A percentile compares a stretch with the other conserved stretches of the same genome.
Evolutionary conservation across 1,140 invertebrate genomes (phyloP).

Genomic region (Orius laevigatus): DNA sequence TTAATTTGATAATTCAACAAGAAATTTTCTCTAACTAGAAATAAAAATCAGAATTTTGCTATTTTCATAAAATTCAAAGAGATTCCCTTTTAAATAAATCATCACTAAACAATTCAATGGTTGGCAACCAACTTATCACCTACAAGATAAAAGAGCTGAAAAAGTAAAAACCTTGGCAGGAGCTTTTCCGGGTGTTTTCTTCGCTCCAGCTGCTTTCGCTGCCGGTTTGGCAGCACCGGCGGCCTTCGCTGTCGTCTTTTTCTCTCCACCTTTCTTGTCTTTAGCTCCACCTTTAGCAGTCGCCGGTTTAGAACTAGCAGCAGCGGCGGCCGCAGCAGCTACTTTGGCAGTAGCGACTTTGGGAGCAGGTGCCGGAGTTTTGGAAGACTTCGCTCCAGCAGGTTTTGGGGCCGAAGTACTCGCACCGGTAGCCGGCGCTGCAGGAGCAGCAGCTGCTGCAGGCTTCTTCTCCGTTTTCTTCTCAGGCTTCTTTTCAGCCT

Average conservation of each 20-base stretch:
- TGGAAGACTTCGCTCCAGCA: slow-evolving; percentile 21
- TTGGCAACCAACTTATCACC: no score
- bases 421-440: slow-evolving; percentile 18
- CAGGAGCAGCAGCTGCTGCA: slow-evolving; percentile 27
- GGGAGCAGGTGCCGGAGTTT: slow-evolving; percentile 20
- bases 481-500: slow-evolving; percentile 29
- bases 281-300: slow-evolving; percentile 23
- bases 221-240: slow-evolving; percentile 28
- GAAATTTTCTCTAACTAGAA: not conserved
- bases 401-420: slow-evolving; percentile 26
- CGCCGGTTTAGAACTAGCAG: slow-evolving; percentile 26
- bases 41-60: not conserved
- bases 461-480: slow-evolving; percentile 32
- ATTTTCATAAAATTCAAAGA: not conserved
- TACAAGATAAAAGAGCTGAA: not conserved
- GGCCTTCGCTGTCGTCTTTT: slow-evolving; percentile 29
- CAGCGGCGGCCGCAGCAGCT: slow-evolving; percentile 22
- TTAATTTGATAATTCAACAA: no score
- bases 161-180: slow-evolving; percentile 7
- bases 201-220: slow-evolving; percentile 22
- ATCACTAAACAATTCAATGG: not conserved
- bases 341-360: slow-evolving; percentile 22
- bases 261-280: no score
- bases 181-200: slow-evolving; percentile 6
- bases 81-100: not conserved